Conservation (phyloP, 2,888 invertebrate genomes). For the Tipula unca region DNA sequence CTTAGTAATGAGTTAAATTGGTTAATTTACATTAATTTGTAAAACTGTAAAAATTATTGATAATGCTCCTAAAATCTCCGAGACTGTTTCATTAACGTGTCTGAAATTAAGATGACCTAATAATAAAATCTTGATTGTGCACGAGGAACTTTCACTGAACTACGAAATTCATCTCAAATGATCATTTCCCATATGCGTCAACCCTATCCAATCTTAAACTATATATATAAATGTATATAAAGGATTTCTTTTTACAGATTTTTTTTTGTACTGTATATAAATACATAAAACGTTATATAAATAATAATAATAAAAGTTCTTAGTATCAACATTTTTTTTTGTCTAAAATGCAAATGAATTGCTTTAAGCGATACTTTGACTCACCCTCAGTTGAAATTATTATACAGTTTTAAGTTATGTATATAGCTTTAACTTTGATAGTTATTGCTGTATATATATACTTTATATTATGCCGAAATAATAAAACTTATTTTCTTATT, state of each 20-base stretch:
- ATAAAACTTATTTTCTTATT: neutral
- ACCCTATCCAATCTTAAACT: neutral
- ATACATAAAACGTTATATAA: neutral
- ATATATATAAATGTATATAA: neutral
- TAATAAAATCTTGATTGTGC: no score
- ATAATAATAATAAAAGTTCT: neutral
- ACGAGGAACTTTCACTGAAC: no score
- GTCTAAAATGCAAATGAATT: neutral
- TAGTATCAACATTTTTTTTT: neutral
- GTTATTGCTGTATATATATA: neutral
- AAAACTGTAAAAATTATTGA: no score
- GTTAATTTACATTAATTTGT: no score
- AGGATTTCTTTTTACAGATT: neutral
- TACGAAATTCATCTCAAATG: no score
- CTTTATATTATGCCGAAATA: neutral
- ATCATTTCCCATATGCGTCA: neutral
- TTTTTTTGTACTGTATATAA: neutral
- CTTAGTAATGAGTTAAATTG: no score
- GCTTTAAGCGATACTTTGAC: neutral
- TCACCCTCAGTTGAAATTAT: neutral
- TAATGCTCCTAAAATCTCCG: no score
- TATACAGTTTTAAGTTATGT: neutral
- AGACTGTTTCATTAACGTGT: no score
- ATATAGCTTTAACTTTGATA: slow-evolving; percentile 2
- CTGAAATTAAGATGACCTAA: no score